Base-by-base conservation (phyloP, 2,113 vertebrate species). In the Procavia capensis region DNA sequence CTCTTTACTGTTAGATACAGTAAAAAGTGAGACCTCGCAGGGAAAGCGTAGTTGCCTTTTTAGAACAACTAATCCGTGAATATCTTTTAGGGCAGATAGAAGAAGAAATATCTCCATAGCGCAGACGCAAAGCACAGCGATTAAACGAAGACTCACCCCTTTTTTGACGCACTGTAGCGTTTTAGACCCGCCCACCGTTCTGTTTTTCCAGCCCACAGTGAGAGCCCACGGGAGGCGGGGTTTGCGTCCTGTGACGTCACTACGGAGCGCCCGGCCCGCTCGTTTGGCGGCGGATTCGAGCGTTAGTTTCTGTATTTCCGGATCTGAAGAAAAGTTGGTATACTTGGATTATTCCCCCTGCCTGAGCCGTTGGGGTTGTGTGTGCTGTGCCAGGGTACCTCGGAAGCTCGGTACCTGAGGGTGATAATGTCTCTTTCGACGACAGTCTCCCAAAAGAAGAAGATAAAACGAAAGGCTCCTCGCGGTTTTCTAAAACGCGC, bases 401-500 rank as follows among this genome's bases (percentile, higher is more conserved):
- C 1, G 7, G 70, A 24, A 27, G 36, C n/a, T 2, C 4, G 29
- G 59, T 22, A 2, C 34, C 22, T 1, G 75, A 16, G 31, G 4
- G 29, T 3, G 68, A 68, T 13, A 5, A 98, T 97, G 97, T 86
- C 86, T 41, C 3, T 36, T 1, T 66, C 93, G 2, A 27, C 41
- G 43, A 94, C 36, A 0, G 1, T 36, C 17, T 36, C 11, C 8
- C 82, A 66, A 41, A 83, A 7, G 34, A 94, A 79, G 83, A 72
- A 24, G 13, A 95, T 98, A 92, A 97, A 54, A 94, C 90, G 98
- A 17, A 94, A 83, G 72, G 98, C 94, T 10, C 97, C 98, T 22
- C 98, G 98, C 84, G 25, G 66, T 70, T 97, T 98, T 34, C 6
- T 99, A n/a, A 97, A 93, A 96, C 92, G 95, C 3, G 29, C 98